phyloP scores from a whole-genome alignment of 2,888 invertebrate species.

The Gibbula magus region DNA sequence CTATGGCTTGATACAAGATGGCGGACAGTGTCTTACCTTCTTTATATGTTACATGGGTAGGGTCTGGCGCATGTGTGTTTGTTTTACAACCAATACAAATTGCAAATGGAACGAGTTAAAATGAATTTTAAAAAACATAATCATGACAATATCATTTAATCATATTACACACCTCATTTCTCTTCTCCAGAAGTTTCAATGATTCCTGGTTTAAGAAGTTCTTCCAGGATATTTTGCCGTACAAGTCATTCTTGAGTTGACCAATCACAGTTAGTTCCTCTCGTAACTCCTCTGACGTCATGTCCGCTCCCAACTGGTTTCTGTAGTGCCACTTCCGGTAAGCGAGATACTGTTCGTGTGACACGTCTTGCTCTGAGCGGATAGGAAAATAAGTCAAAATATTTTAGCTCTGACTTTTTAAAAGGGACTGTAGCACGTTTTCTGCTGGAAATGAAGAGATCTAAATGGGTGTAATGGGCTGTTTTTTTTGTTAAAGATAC shows the following conservation, averaged over 20 bases:
- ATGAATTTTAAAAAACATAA: too few species aligned
- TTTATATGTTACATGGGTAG: too few species aligned
- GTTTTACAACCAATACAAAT: too few species aligned
- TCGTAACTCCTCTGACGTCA: conserved; percentile 45
- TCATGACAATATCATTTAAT: not conserved
- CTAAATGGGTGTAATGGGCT: too few species aligned
- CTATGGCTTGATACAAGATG: too few species aligned
- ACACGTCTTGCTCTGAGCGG: conserved; percentile 31
- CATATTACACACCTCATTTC: conserved; percentile 53
- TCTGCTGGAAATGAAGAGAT: too few species aligned
- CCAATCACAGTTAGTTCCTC: conserved; percentile 47
- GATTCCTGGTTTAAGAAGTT: conserved; percentile 60
- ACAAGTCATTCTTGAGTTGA: conserved; percentile 44
- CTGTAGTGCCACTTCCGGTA: conserved; percentile 42
- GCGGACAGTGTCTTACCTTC: too few species aligned
- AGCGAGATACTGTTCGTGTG: conserved; percentile 43
- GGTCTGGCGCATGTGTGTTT: too few species aligned
- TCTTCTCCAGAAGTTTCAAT: conserved; percentile 45
- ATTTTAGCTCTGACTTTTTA: too few species aligned
- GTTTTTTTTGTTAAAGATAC: too few species aligned
- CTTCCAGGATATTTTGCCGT: conserved; percentile 51
- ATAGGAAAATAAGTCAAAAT: not conserved
- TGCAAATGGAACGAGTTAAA: too few species aligned
- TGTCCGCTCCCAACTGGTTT: conserved; percentile 33
- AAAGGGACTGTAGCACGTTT: too few species aligned